A percentile compares a stretch with the other conserved stretches of the same genome.
Conservation (phyloP, 30 jellyfish, hydroid and myxozoan genomes). For the Pelagia noctiluca region DNA sequence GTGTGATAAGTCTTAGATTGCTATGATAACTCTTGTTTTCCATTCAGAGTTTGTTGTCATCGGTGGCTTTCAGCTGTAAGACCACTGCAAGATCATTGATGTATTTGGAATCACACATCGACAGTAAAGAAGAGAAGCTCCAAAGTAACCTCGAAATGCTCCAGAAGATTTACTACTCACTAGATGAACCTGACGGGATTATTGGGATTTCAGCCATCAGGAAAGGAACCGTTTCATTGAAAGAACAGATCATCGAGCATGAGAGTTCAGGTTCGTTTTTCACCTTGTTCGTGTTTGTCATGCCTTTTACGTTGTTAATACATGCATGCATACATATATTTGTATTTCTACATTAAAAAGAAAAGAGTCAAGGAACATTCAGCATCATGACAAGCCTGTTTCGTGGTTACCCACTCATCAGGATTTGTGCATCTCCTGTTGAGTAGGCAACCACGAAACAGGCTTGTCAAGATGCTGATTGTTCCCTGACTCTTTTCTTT, state of each 20-base stretch:
- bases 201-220: slow-evolving; percentile 91
- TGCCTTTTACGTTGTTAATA: too few relatives aligned
- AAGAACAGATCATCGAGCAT: slow-evolving; percentile 85
- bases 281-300: too few relatives aligned
- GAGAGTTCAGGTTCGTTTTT: slow-evolving; percentile 94
- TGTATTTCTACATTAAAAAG: too few relatives aligned
- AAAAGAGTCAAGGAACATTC: too few relatives aligned
- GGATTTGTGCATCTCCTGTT: too few relatives aligned
- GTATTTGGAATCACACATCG: slow-evolving; percentile 81
- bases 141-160: slow-evolving; percentile 74
- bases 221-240: slow-evolving; percentile 52
- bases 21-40: not conserved
- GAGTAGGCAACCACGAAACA: too few relatives aligned
- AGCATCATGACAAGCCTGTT: too few relatives aligned
- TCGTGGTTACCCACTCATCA: too few relatives aligned
- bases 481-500: too few relatives aligned
- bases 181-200: slow-evolving; percentile 94
- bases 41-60: slow-evolving; percentile 37
- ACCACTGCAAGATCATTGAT: slow-evolving; percentile 83
- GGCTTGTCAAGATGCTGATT: too few relatives aligned
- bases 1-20: too few relatives aligned
- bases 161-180: slow-evolving; percentile 65
- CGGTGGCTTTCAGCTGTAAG: slow-evolving; percentile 65
- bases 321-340: too few relatives aligned
- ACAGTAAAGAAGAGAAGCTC: slow-evolving; percentile 38